A percentile compares a stretch with the other conserved stretches of the same genome.
Conservation (phyloP, 2,797 vertebrate genomes). For the Eulemur rubriventer region DNA sequence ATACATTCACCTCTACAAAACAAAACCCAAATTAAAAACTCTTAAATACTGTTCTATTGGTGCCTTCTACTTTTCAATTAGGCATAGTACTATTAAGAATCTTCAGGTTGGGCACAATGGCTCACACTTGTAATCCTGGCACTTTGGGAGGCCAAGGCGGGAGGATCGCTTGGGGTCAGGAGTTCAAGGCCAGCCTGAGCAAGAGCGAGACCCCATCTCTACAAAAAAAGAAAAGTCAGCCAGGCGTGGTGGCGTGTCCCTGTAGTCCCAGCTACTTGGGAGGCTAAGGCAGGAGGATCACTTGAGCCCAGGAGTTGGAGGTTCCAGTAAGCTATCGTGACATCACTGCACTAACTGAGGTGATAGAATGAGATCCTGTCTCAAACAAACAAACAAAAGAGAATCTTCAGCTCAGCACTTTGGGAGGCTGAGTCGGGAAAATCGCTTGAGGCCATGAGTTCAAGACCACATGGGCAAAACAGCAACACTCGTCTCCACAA, state of each 20-base stretch:
- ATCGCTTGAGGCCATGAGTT: too few relatives aligned
- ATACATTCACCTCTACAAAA: constrained; percentile 92
- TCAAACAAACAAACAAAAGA: too few relatives aligned
- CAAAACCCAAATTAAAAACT: constrained; percentile 70
- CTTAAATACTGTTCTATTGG: background rate
- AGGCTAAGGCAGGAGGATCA: background rate
- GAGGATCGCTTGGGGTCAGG: background rate
- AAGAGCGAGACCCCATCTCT: background rate
- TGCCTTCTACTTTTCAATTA: background rate
- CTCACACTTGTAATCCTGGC: background rate
- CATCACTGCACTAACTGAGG: background rate
- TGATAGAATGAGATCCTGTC: too few relatives aligned
- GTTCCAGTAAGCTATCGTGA: background rate
- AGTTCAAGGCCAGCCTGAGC: background rate
- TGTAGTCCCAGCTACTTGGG: background rate
- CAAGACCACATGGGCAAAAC: background rate
- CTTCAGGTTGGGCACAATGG: background rate
- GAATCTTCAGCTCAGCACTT: too few relatives aligned
- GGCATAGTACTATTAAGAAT: background rate
- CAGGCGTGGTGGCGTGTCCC: background rate
- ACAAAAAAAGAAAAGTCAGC: background rate
- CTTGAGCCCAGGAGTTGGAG: background rate
- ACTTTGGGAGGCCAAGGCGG: background rate
- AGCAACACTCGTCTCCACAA: background rate
- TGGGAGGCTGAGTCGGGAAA: too few relatives aligned